Percentiles rank a stretch among this genome's conserved stretches.
These are phyloP conservation scores for Geotria australis DNA, from an alignment of 2,797 vertebrate species.

Conservation along the genomic window DNA sequence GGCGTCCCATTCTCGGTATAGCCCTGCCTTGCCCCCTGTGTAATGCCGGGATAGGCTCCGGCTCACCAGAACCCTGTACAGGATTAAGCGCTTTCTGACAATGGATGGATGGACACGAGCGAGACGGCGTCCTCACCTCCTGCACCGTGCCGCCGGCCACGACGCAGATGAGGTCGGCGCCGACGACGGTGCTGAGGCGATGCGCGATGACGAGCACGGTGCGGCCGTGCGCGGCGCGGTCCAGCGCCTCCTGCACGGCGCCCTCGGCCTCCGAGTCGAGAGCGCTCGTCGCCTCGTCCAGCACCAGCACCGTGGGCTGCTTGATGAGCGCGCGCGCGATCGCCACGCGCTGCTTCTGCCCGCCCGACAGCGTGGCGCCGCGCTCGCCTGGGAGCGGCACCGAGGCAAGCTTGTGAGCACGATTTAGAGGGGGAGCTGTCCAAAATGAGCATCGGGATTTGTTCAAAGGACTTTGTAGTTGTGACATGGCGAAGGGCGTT, in stretches of 20 bases:
- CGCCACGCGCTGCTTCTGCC: conserved; percentile 75
- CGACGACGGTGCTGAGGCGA: conserved; percentile 61
- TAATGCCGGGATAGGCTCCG: no score
- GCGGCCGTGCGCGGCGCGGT: conserved; percentile 36
- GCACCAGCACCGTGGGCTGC: conserved; percentile 39
- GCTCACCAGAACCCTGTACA: no score
- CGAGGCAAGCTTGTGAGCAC: no score
- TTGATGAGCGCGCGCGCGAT: conserved; percentile 69
- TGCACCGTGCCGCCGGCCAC: conserved; percentile 36
- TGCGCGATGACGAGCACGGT: conserved; percentile 82
- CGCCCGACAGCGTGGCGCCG: conserved; percentile 49
- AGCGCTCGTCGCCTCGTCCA: conserved; percentile 78
- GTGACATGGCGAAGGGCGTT: no score
- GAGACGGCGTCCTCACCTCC: conserved; percentile 24
- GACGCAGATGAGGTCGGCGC: conserved; percentile 46
- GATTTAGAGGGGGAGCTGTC: no score
- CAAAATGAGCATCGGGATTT: no score
- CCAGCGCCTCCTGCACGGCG: conserved; percentile 59
- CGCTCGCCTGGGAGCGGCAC: conserved; percentile 27
- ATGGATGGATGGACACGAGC: no score
- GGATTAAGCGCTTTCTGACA: no score
- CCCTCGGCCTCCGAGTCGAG: conserved; percentile 51
- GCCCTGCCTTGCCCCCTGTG: no score
- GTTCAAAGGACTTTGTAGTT: no score
- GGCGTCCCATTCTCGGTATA: no score